These are phyloP conservation scores for Ochlodes sylvanus DNA, from an alignment of 2,888 invertebrate species.

Conservation along the genomic window DNA sequence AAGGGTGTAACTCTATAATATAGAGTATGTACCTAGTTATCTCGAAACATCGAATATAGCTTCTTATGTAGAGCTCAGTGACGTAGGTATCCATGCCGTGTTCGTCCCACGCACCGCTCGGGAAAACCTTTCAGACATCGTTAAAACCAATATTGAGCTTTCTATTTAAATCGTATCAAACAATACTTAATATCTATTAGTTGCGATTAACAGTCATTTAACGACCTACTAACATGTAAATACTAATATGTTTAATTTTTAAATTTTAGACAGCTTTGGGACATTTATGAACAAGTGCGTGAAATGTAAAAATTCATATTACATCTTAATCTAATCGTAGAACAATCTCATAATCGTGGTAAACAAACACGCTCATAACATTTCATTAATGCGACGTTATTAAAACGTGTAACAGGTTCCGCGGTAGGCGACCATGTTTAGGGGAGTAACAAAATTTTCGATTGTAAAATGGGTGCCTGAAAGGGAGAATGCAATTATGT, in stretches of 20 bases:
- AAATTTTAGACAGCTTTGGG: neutral
- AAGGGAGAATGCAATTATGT: neutral
- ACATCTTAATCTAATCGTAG: neutral
- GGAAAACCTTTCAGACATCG: conserved; percentile 34
- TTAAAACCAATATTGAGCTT: neutral
- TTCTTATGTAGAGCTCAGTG: conserved; percentile 51
- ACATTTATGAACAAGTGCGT: neutral
- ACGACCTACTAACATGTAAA: neutral
- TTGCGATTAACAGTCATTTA: neutral
- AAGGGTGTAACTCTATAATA: neutral
- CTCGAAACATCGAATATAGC: conserved; percentile 15
- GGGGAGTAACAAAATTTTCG: neutral
- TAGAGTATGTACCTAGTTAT: neutral
- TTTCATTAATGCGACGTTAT: conserved; percentile 57
- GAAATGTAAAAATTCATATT: neutral
- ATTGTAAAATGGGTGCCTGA: neutral
- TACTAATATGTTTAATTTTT: neutral
- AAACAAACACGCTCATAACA: conserved; percentile 64
- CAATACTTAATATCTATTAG: neutral
- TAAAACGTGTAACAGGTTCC: conserved; percentile 73
- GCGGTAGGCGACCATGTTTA: conserved; percentile 33
- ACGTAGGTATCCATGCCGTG: conserved; percentile 76
- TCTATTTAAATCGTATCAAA: neutral
- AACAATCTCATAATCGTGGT: conserved; percentile 45
- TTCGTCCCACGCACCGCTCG: conserved; percentile 60